Percentiles rank a stretch among this genome's conserved stretches.
Evolutionary conservation across 1,140 invertebrate genomes (phyloP).

Genomic region (Rhyzopertha dominica): DNA sequence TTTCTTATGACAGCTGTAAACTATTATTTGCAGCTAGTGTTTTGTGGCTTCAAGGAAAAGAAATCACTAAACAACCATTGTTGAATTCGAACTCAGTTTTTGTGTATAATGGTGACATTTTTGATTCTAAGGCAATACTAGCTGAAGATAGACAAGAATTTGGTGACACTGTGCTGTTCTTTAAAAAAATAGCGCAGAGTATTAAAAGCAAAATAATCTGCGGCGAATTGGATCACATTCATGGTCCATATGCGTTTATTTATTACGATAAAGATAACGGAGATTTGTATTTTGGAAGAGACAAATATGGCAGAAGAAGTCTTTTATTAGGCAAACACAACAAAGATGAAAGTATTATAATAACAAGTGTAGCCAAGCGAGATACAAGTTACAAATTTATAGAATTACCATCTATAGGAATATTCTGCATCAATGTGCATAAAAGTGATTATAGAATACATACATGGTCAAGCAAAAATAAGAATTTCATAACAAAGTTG

Average conservation of each 20-base stretch:
- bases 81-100: constrained; percentile 55
- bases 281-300: constrained; percentile 76
- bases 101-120: constrained; percentile 81
- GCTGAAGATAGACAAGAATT: constrained; percentile 19
- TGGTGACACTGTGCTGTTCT: constrained; percentile 47
- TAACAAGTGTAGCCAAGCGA: constrained; percentile 58
- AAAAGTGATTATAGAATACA: constrained; percentile 45
- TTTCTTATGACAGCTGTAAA: too few species aligned
- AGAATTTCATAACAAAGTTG: constrained; percentile 39
- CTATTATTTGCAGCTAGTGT: constrained; percentile 61
- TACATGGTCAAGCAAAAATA: constrained; percentile 43
- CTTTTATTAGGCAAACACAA: constrained; percentile 61
- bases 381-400: constrained; percentile 49
- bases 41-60: constrained; percentile 65
- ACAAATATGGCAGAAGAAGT: constrained; percentile 79
- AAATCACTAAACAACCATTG: constrained; percentile 55
- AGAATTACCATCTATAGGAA: constrained; percentile 71
- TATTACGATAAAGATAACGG: constrained; percentile 63
- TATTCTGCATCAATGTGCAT: constrained; percentile 59
- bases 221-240: constrained; percentile 50
- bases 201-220: constrained; percentile 48
- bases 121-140: constrained; percentile 47
- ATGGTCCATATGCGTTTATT: constrained; percentile 82
- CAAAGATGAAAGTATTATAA: constrained; percentile 43
- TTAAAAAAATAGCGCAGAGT: constrained; percentile 38